phyloP scores from a whole-genome alignment of 2,113 vertebrate genomes.

The Gallinago paraguaiae region DNA sequence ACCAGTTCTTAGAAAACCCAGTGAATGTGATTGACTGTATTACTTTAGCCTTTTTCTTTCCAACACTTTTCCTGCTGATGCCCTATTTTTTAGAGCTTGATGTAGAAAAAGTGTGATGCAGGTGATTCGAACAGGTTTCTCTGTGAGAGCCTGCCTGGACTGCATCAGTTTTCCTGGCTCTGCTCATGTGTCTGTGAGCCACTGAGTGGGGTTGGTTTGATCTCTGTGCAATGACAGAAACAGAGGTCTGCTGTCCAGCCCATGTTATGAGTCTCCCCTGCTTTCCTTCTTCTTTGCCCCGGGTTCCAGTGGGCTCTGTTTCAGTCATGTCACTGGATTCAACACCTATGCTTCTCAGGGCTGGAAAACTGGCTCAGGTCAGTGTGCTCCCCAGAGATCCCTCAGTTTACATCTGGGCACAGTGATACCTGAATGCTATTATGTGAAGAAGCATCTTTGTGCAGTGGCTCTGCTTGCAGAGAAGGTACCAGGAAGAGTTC shows the following conservation, averaged over 20 bases:
- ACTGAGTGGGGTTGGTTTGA: background rate
- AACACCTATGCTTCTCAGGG: background rate
- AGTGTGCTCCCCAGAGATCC: background rate
- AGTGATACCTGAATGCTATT: background rate
- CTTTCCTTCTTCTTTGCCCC: background rate
- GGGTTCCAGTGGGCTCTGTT: background rate
- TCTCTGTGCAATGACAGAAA: background rate
- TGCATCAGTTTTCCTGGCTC: background rate
- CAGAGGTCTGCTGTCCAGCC: background rate
- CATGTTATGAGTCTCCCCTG: rapidly evolving
- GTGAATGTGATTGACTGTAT: background rate
- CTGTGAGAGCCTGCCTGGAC: background rate
- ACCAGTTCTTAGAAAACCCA: background rate
- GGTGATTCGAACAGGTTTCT: background rate
- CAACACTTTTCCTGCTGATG: background rate
- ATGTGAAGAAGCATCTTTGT: background rate
- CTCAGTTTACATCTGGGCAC: background rate
- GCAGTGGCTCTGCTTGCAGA: background rate
- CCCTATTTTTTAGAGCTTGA: background rate
- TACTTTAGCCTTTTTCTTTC: background rate
- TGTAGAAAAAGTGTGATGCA: background rate
- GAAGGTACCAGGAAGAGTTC: background rate
- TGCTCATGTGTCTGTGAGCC: background rate
- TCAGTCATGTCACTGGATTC: background rate
- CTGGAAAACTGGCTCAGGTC: background rate